These are phyloP conservation scores for Temnothorax ravouxi DNA, from an alignment of 2,888 invertebrate genomes.

Conservation along the genomic window DNA sequence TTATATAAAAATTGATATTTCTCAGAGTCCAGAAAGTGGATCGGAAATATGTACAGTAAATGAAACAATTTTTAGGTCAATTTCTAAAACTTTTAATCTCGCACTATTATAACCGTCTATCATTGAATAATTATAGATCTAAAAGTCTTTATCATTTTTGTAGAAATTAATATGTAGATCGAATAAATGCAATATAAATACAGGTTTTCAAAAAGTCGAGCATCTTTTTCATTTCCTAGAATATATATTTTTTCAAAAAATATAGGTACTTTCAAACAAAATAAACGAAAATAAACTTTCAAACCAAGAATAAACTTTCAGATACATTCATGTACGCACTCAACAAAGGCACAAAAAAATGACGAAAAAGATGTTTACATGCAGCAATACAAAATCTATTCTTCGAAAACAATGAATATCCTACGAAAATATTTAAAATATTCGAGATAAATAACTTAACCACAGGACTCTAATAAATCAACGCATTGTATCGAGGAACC, in stretches of 20 bases:
- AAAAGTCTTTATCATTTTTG: background rate
- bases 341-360: background rate
- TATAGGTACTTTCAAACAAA: background rate
- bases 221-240: background rate
- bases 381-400: background rate
- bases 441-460: background rate
- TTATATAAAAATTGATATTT: slow-evolving; percentile 7
- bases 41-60: background rate
- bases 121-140: background rate
- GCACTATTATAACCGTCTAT: background rate
- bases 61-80: background rate
- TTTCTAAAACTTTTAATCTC: background rate
- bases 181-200: background rate
- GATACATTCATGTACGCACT: background rate
- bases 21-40: background rate
- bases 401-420: background rate
- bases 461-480: background rate
- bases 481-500: background rate
- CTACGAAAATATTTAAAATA: background rate
- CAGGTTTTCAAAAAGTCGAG: background rate
- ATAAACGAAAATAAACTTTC: background rate
- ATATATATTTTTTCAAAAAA: slow-evolving; percentile 7
- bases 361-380: background rate
- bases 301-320: background rate
- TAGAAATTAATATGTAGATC: background rate